Base-by-base conservation (phyloP, 2,797 vertebrate genomes). In the Chaenodraco wilsoni region DNA sequence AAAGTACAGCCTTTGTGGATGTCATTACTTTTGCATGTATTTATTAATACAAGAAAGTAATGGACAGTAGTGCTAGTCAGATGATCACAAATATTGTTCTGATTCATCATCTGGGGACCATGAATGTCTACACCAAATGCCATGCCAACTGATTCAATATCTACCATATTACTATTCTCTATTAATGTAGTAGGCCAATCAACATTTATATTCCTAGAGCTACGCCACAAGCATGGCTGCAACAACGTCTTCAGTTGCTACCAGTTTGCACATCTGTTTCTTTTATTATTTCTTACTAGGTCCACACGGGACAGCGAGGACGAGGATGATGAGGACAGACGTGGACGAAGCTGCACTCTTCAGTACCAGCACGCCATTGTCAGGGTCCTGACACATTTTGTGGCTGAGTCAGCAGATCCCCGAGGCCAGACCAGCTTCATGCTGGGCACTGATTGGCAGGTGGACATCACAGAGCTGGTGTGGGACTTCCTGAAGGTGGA, bases 361-460 rank as follows among this genome's bases (percentile, higher is more conserved):
- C 97, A 97, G 92, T 99, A 97, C 91, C 97, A 99, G 87, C 96
- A 95, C 0, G 94, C 98, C 91, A 95, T 92, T 59, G 94, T 99
- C 74, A 91, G 97, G 0, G 96, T 99, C 52, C 95, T 99, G 57
- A 97, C 97, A 0, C 96, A 97, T 65, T 99, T 99, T 3, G 96
- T 98, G 17, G 95, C 96, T 0, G 97, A 99, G 82, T 94, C 95
- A 0, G 81, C 94, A 0, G 94, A 95, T 14, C 92, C 94, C 0
- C 95, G 95, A 84, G 95, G 94, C 0, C 96, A 96, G 88, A 95
- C 92, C 33, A 91, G 84, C 72, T 95, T 93, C 87, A 92, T 99
- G 93, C 93, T 99, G 55, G 94, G 96, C 65, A 92, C 95, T 0
- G 96, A 97, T 23, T 99, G 97, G 98, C 98, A 98, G 84, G 92